Evolutionary conservation across 2,888 invertebrate genomes (phyloP), one percentile per base, ranked within the genome.

Genomic region (Leptopilina drosophilae): DNA sequence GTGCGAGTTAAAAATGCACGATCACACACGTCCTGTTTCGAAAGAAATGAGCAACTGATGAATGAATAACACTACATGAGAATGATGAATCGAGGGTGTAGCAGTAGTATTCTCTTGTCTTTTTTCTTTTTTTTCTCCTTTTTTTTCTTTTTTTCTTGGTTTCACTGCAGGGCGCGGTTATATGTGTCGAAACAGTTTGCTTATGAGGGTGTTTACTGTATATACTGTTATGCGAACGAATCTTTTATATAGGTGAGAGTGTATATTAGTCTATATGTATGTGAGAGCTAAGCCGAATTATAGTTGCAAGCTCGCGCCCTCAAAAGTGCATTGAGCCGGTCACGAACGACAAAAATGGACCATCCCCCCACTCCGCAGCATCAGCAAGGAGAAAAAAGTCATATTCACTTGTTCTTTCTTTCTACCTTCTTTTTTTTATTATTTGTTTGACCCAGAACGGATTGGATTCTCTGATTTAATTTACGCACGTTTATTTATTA

Each of bases 251-350:
- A 87, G 87, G 87, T 87, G 86, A 86, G 84, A 33, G 76, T 77
- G 26, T 15, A 15, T 81, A 46, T 81, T 33, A 33, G 33, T 33
- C 33, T 33, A 33, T 33, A 33, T 33, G 33, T 33, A n/a, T n/a
- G 33, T 33, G 33, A 33, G 79, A 82, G 87, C 86, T 90, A 90
- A 90, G 89, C 90, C 87, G 87, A 81, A 80, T 77, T 80, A 75
- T 80, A 82, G 87, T 88, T 90, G 90, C 90, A 82, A 82, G 82
- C 87, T 89, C 89, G 89, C 87, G 89, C 86, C 82, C 84, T 83
- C 77, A 69, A 76, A 78, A 82, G 81, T 83, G 87, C 87, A 90
- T 90, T 90, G 89, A 90, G 85, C 82, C 85, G 85, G 90, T 90
- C 90, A 90, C 90, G 89, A 87, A 87, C 89, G 80, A 80, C 80